Base-by-base conservation (phyloP, 2,797 vertebrate genomes). In the Uromys caudimaculatus region DNA sequence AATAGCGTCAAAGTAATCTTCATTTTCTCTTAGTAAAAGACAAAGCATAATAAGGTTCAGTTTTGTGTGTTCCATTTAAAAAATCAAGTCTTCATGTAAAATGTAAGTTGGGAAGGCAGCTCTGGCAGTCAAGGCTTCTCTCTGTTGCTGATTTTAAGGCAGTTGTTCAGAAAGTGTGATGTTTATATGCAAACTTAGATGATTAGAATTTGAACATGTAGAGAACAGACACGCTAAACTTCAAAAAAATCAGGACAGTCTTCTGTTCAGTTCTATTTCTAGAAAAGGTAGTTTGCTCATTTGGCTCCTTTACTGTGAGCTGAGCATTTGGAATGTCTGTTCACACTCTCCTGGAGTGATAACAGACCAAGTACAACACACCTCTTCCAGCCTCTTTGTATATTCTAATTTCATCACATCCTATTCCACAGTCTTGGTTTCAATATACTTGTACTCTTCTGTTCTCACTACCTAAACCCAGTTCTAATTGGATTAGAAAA, bases 101-200 rank as follows among this genome's bases (percentile, higher is more conserved):
- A 94, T 93, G n/a, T 47, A 95, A 81, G 95, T 91, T 91, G 76
- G 75, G 95, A 89, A 44, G 23, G 27, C 52, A 94, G 97, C 94
- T 97, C 23, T 6, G 85, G 44, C 95, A 97, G 95, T 90, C 16
- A 38, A 95, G 35, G 96, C 79, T 95, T 81, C 71, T 96, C 35
- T 62, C 93, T 92, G 47, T 95, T 96, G 47, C 97, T 92, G 58
- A 86, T 96, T 97, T 85, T 93, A 97, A 98, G 97, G 93, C 3
- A 2, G 91, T 91, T 97, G 95, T 96, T 97, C 87, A 95, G 54
- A 92, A 97, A 96, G 77, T 93, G 71, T 96, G 92, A 90, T 78
- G 94, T 95, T 96, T 97, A 96, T 95, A 67, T 97, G 90, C 64
- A 97, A 97, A 96, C 87, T 91, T 95, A 83, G 77, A 79, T 97